Conservation (phyloP, 2,888 invertebrate genomes). For the Parapristionchus giblindavisi region DNA sequence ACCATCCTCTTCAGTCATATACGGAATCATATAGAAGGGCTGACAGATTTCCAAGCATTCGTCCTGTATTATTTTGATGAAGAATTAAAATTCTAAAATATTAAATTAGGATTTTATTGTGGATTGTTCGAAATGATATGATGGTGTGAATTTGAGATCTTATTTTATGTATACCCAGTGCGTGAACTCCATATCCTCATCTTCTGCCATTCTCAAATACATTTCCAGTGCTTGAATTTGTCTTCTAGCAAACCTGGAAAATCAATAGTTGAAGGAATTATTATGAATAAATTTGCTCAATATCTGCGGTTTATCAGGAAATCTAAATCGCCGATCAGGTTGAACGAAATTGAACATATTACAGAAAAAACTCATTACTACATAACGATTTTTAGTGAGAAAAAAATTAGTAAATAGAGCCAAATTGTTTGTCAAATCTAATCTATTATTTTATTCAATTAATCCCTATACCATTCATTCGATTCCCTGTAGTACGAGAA, state of each 20-base stretch:
- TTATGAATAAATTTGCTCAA: too few species aligned
- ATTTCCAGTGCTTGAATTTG: not conserved
- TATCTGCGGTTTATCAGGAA: too few species aligned
- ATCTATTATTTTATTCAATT: not conserved
- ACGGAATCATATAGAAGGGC: slow-evolving; percentile 29
- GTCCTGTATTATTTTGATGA: not conserved
- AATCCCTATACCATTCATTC: not conserved
- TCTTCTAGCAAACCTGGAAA: not conserved
- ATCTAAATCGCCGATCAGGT: too few species aligned
- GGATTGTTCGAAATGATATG: too few species aligned
- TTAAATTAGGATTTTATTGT: too few species aligned
- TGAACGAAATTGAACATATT: too few species aligned
- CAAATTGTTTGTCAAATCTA: not conserved
- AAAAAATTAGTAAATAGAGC: too few species aligned
- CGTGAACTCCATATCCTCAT: not conserved
- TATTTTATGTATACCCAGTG: not conserved
- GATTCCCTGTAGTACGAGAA: too few species aligned
- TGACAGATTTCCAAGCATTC: slow-evolving; percentile 21
- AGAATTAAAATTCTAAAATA: too few species aligned
- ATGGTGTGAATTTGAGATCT: not conserved
- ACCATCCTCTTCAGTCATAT: slow-evolving; percentile 9
- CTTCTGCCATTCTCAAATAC: slow-evolving; percentile 10
- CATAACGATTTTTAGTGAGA: too few species aligned
- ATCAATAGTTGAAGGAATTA: too few species aligned
- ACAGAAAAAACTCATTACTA: too few species aligned